These are phyloP conservation scores for Tenthredo amoena DNA, from an alignment of 2,888 invertebrate genomes.

Conservation along the genomic window DNA sequence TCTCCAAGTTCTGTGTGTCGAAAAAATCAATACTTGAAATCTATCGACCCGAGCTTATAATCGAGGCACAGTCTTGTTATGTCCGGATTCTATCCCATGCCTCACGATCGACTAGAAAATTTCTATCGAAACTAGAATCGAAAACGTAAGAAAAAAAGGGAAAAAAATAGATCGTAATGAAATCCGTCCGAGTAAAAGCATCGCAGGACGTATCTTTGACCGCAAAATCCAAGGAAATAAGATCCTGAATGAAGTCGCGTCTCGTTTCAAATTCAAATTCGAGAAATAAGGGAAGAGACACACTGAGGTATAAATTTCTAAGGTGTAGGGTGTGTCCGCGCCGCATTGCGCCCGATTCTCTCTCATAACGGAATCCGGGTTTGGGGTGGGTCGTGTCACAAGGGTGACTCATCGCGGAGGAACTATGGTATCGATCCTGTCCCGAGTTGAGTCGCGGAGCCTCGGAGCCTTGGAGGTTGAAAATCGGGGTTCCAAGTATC, in stretches of 20 bases:
- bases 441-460: background rate
- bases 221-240: background rate
- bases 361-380: conserved; percentile 30
- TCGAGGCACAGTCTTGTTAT: no score
- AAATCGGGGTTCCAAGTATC: conserved; percentile 14
- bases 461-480: conserved; percentile 18
- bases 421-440: conserved; percentile 44
- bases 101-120: background rate
- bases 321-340: conserved; percentile 21
- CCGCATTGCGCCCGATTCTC: conserved; percentile 28
- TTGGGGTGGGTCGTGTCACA: conserved; percentile 44
- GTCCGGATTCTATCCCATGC: background rate
- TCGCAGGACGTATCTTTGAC: background rate
- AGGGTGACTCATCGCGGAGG: conserved; percentile 50
- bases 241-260: background rate
- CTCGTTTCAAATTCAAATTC: background rate
- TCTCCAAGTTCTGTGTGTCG: background rate
- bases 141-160: background rate
- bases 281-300: background rate
- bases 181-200: background rate
- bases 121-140: background rate
- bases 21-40: background rate
- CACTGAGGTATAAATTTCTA: background rate
- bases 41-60: no score
- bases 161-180: background rate